These are phyloP conservation scores for Triplophysa rosa DNA, from an alignment of 2,113 vertebrate species.

Conservation along the genomic window DNA sequence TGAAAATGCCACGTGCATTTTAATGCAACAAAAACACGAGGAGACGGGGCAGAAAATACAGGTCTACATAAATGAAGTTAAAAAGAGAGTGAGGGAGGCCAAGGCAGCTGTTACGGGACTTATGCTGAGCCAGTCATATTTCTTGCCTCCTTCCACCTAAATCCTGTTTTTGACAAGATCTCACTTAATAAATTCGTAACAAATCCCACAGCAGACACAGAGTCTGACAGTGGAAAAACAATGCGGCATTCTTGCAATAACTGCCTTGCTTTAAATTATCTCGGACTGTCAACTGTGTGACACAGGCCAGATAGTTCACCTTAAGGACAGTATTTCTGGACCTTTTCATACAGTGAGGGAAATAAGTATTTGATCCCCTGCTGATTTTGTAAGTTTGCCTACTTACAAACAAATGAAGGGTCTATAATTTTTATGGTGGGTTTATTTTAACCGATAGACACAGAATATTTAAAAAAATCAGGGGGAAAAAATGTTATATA, in stretches of 20 bases:
- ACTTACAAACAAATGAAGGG: no score
- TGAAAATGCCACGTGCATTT: no score
- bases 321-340: background rate
- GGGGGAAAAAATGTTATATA: no score
- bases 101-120: constrained; percentile 14
- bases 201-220: constrained; percentile 17
- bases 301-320: background rate
- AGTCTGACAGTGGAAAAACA: background rate
- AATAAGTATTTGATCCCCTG: no score
- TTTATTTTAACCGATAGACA: no score
- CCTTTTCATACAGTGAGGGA: no score
- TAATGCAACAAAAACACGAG: no score
- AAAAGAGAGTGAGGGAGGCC: constrained; percentile 1
- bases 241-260: background rate
- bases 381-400: no score
- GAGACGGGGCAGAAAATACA: background rate
- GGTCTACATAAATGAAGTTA: background rate
- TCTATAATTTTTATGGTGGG: no score
- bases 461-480: no score
- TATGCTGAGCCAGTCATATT: background rate
- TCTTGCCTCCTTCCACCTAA: constrained; percentile 9
- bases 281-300: background rate
- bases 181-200: constrained; percentile 21
- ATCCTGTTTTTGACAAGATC: constrained; percentile 30
- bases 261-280: background rate